These are phyloP conservation scores for Gorsachius goisagi DNA, from an alignment of 2,113 vertebrate genomes.

Conservation along the genomic window DNA sequence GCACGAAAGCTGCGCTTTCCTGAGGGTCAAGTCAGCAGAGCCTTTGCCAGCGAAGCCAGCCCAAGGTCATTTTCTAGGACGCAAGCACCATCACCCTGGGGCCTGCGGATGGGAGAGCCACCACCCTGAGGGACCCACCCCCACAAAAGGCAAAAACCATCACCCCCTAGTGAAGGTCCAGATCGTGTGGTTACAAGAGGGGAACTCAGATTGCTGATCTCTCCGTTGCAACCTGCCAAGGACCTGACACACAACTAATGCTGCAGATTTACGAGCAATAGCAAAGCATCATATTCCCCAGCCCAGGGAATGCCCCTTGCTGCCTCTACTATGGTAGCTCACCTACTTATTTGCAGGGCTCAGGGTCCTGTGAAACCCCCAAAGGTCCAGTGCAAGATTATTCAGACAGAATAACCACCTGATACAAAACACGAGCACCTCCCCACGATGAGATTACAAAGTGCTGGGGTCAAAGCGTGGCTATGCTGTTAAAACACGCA, in stretches of 20 bases:
- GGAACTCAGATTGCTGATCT: neutral
- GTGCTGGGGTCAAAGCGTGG: neutral
- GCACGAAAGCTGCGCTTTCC: neutral
- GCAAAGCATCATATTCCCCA: neutral
- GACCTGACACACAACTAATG: neutral
- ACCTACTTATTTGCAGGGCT: neutral
- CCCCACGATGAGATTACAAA: neutral
- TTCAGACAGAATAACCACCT: neutral
- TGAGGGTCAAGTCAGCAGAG: neutral
- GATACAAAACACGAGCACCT: neutral
- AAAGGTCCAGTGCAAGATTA: neutral
- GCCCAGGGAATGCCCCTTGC: neutral
- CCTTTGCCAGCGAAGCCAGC: neutral
- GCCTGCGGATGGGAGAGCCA: neutral
- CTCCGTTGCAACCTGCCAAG: neutral
- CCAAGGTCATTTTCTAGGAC: neutral
- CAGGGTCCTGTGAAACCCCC: neutral
- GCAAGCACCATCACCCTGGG: neutral
- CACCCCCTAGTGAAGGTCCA: neutral
- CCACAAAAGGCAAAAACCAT: neutral
- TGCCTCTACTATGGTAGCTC: neutral
- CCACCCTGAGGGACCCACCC: neutral
- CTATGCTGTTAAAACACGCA: neutral
- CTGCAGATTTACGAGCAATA: neutral
- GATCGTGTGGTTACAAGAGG: rapidly evolving